A percentile compares a stretch with the other conserved stretches of the same genome.
Conservation (phyloP, 1,140 invertebrate genomes). For the Diprion similis region DNA sequence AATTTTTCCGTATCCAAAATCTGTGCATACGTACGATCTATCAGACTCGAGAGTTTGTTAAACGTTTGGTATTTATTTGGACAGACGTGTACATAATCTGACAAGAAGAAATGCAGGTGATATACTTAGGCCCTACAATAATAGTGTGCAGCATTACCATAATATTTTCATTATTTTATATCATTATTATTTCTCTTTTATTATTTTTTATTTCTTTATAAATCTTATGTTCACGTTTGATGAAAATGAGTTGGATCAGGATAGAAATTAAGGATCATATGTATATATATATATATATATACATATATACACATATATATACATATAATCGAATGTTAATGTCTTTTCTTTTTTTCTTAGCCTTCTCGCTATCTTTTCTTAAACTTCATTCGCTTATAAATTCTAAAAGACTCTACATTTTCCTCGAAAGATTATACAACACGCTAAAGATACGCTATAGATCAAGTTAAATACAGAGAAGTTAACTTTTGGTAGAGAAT, state of each 20-base stretch:
- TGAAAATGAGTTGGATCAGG: not conserved
- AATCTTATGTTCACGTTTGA: conserved; percentile 15
- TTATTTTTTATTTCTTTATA: conserved; percentile 18
- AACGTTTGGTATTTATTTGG: conserved; percentile 7
- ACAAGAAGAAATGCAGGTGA: conserved; percentile 14
- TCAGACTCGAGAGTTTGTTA: not conserved
- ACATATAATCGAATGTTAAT: conserved; percentile 2
- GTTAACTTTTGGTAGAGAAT: not conserved
- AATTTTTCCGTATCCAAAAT: too few relatives aligned
- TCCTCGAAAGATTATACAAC: not conserved
- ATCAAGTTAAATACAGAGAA: conserved; percentile 4
- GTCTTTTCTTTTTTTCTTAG: not conserved
- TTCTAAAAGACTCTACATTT: not conserved
- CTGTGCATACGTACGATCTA: too few relatives aligned
- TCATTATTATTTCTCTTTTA: conserved; percentile 2
- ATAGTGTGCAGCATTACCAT: conserved; percentile 33
- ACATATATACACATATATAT: not conserved
- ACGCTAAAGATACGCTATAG: conserved; percentile 5
- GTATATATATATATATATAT: not conserved
- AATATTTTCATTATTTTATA: conserved; percentile 22
- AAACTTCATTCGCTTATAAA: not conserved
- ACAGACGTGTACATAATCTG: conserved; percentile 7
- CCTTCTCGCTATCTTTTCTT: not conserved
- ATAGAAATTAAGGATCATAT: conserved; percentile 11
- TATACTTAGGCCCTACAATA: conserved; percentile 44